phyloP scores from a whole-genome alignment of 2,888 invertebrate genomes.

The Xestia rhomboidea region DNA sequence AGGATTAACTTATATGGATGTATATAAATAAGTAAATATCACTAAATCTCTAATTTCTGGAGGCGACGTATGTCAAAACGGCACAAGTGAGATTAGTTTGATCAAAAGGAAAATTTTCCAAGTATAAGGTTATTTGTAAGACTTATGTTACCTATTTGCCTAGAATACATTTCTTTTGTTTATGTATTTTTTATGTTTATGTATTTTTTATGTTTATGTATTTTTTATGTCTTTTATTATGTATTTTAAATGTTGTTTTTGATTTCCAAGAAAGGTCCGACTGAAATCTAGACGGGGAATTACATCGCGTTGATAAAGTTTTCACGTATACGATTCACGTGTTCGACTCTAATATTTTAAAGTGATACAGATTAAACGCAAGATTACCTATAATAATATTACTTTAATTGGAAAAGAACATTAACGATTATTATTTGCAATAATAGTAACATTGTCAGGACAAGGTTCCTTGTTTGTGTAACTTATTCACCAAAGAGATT shows the following conservation, averaged over 20 bases:
- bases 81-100: slow-evolving; percentile 12
- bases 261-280: slow-evolving; percentile 11
- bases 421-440: not conserved
- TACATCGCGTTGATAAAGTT: slow-evolving; percentile 11
- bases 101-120: slow-evolving; percentile 17
- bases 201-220: no score
- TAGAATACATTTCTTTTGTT: slow-evolving; percentile 16
- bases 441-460: not conserved
- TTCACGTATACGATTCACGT: slow-evolving; percentile 4
- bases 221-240: no score
- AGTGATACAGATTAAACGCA: not conserved
- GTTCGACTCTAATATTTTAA: not conserved
- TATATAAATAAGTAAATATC: slow-evolving; percentile 3
- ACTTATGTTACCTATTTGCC: slow-evolving; percentile 8
- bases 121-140: not conserved
- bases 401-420: not conserved
- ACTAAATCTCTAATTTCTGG: slow-evolving; percentile 46
- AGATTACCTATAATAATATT: not conserved
- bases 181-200: no score
- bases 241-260: slow-evolving; percentile 6
- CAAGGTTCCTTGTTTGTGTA: not conserved
- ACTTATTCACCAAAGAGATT: not conserved
- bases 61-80: slow-evolving; percentile 42
- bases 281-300: slow-evolving; percentile 8
- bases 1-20: slow-evolving; percentile 1